phyloP scores from a whole-genome alignment of 2,797 vertebrate species.

The Acestrorhynchus altus region DNA sequence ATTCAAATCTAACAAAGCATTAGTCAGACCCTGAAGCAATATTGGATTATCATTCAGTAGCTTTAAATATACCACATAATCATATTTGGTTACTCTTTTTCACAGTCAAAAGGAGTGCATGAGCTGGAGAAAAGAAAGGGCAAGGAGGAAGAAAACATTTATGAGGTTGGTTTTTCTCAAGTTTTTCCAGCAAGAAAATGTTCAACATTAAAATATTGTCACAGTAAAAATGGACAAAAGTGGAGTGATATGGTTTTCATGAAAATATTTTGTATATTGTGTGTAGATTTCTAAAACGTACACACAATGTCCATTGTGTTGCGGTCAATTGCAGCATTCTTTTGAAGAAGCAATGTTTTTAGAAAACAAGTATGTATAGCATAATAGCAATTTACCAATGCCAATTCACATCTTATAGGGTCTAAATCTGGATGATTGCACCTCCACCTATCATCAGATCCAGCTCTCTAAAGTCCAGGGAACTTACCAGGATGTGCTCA shows the following conservation, averaged over 20 bases:
- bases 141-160: conserved; percentile 79
- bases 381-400: too few relatives aligned
- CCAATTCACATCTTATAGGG: conserved; percentile 71
- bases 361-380: too few relatives aligned
- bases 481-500: conserved; percentile 86
- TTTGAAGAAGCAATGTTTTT: too few relatives aligned
- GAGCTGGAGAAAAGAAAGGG: conserved; percentile 67
- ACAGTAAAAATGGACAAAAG: too few relatives aligned
- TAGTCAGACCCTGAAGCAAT: not conserved
- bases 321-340: not conserved
- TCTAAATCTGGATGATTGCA: conserved; percentile 85
- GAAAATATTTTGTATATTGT: not conserved
- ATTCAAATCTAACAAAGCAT: not conserved
- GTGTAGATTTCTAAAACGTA: not conserved
- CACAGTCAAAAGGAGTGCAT: conserved; percentile 65
- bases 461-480: conserved; percentile 74
- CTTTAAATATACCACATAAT: not conserved
- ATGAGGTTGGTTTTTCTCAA: conserved; percentile 72
- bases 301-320: too few relatives aligned
- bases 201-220: too few relatives aligned
- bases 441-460: conserved; percentile 86
- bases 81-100: not conserved
- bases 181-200: too few relatives aligned
- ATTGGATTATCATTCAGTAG: not conserved
- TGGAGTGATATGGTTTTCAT: too few relatives aligned